Evolutionary conservation across 2,113 vertebrate genomes (phyloP).

Genomic region (Sylvia atricapilla): DNA sequence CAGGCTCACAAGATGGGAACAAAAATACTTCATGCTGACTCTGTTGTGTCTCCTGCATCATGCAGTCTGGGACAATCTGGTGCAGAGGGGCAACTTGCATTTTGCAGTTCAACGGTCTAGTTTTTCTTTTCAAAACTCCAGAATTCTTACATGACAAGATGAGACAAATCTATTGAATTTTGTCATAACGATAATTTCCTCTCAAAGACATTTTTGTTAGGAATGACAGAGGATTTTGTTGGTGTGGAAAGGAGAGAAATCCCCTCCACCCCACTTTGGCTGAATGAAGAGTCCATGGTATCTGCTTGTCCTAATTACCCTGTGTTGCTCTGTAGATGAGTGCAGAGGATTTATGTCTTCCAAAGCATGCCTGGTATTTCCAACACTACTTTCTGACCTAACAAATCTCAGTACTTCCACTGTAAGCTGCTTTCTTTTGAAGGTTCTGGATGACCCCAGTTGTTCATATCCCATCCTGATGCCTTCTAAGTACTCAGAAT

Average conservation of each 20-base stretch:
- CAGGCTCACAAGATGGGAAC: not conserved
- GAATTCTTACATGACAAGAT: not conserved
- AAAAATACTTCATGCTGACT: not conserved
- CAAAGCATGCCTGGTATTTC: not conserved
- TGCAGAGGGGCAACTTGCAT: not conserved
- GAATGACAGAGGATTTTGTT: not conserved
- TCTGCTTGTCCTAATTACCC: not conserved
- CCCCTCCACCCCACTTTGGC: not conserved
- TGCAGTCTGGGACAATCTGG: not conserved
- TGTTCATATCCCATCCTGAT: not conserved
- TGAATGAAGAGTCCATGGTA: not conserved
- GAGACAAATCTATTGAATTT: not conserved
- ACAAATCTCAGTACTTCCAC: not conserved
- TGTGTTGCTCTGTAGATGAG: not conserved
- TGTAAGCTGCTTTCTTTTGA: not conserved
- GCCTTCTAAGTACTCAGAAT: not conserved
- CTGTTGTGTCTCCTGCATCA: not conserved
- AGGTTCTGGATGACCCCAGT: not conserved
- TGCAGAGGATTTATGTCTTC: not conserved
- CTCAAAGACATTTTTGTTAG: not conserved
- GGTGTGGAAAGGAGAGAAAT: not conserved
- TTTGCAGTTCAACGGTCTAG: not conserved
- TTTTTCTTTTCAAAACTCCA: not conserved
- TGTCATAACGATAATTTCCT: not conserved
- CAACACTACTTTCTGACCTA: not conserved